A percentile compares a stretch with the other conserved stretches of the same genome.
These are phyloP conservation scores for Cyprinodon variegatus DNA, from an alignment of 2,113 vertebrate genomes.

Conservation along the genomic window DNA sequence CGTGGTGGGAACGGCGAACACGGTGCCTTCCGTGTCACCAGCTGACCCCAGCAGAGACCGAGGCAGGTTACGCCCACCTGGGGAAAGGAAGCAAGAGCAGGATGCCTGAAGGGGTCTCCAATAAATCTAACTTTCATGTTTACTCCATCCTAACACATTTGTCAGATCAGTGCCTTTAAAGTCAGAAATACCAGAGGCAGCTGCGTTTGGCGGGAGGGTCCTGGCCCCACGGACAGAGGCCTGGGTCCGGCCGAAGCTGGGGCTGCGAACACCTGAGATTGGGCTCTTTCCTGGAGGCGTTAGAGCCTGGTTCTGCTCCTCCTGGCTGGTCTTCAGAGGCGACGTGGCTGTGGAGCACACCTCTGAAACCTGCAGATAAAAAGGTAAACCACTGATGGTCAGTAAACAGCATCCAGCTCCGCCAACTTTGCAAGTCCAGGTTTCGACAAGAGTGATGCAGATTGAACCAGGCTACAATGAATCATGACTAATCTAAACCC, in stretches of 20 bases:
- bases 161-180: neutral
- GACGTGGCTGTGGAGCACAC: conserved; percentile 84
- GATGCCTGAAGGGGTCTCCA: neutral
- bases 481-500: too few relatives aligned
- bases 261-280: conserved; percentile 84
- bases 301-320: conserved; percentile 86
- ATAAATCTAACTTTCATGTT: neutral
- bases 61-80: conserved; percentile 88
- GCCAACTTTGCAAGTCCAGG: neutral
- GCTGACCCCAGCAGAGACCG: conserved; percentile 85
- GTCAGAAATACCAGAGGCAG: conserved; percentile 58
- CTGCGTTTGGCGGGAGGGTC: conserved; percentile 74
- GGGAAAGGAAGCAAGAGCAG: neutral
- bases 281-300: conserved; percentile 88
- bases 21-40: conserved; percentile 84
- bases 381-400: neutral
- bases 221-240: conserved; percentile 82
- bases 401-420: neutral
- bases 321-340: conserved; percentile 84
- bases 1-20: conserved; percentile 94
- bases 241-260: conserved; percentile 86
- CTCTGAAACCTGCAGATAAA: conserved; percentile 81
- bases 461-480: too few relatives aligned
- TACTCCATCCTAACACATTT: neutral
- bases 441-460: too few relatives aligned